These are phyloP conservation scores for Parapsyche elsis DNA, from an alignment of 1,140 invertebrate species.

Conservation along the genomic window DNA sequence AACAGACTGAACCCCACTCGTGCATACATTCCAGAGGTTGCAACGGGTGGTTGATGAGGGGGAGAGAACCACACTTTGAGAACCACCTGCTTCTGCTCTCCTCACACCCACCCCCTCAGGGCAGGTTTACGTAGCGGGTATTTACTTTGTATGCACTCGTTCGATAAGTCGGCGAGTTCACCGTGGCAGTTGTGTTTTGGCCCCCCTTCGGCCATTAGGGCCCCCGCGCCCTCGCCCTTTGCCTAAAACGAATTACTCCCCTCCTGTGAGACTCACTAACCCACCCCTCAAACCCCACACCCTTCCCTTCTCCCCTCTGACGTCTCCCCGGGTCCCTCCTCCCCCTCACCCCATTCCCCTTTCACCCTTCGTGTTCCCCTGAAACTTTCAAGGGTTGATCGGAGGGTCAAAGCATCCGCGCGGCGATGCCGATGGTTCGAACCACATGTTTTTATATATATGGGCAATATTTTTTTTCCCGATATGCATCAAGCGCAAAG, in stretches of 20 bases:
- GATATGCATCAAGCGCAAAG: no score
- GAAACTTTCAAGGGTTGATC: slow-evolving; percentile 42
- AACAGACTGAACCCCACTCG: no score
- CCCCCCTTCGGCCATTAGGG: slow-evolving; percentile 40
- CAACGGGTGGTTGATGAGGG: no score
- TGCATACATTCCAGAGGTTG: neutral
- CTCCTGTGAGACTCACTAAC: neutral
- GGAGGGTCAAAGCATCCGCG: slow-evolving; percentile 7
- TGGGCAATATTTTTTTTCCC: no score
- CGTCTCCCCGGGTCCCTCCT: neutral
- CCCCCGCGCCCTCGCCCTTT: slow-evolving; percentile 1
- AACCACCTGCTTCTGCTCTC: neutral
- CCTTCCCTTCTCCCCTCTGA: neutral
- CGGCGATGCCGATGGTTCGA: neutral
- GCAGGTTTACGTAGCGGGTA: neutral
- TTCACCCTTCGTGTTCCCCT: neutral
- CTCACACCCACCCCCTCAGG: neutral
- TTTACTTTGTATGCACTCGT: slow-evolving; percentile 46
- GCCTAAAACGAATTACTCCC: slow-evolving; percentile 37
- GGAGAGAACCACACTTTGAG: neutral
- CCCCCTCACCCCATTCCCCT: neutral
- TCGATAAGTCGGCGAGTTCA: slow-evolving; percentile 41
- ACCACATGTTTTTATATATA: no score
- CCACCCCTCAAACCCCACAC: neutral
- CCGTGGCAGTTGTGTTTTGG: slow-evolving; percentile 36